These are phyloP conservation scores for Melanotaenia boesemani DNA, from an alignment of 2,797 vertebrate species.

Conservation along the genomic window DNA sequence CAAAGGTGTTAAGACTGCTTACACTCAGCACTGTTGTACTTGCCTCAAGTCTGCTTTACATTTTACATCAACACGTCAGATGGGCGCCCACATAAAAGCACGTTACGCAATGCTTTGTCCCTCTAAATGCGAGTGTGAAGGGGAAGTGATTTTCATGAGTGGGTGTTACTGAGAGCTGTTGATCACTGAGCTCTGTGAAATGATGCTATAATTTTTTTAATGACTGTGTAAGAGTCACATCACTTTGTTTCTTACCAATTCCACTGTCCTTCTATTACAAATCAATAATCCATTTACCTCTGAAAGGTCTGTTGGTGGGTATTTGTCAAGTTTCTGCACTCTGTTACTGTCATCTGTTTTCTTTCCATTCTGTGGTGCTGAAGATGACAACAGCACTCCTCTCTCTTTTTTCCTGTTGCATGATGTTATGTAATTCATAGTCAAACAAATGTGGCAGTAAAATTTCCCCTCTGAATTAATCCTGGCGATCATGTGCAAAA, in stretches of 20 bases:
- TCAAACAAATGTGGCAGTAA: slow-evolving; percentile 38
- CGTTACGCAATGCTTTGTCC: slow-evolving; percentile 52
- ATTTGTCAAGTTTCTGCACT: slow-evolving; percentile 19
- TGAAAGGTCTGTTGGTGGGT: not conserved
- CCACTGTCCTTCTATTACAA: slow-evolving; percentile 6
- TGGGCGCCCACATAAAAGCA: slow-evolving; percentile 12
- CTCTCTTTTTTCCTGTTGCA: slow-evolving; percentile 32
- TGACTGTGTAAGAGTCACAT: slow-evolving; percentile 4
- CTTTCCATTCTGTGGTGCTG: not conserved
- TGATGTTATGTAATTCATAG: slow-evolving; percentile 43
- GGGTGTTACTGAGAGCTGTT: slow-evolving; percentile 5
- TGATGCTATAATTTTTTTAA: slow-evolving; percentile 11
- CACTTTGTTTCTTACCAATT: not conserved
- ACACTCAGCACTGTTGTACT: not conserved
- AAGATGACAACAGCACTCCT: not conserved
- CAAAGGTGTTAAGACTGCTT: not conserved
- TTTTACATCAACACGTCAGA: slow-evolving; percentile 30
- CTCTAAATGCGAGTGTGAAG: slow-evolving; percentile 42
- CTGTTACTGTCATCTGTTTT: slow-evolving; percentile 50
- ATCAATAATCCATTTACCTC: not conserved
- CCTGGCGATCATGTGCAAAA: slow-evolving; percentile 32
- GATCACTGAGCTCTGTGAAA: slow-evolving; percentile 20
- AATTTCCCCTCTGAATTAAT: slow-evolving; percentile 25
- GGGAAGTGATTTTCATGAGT: slow-evolving; percentile 17
- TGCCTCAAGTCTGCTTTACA: slow-evolving; percentile 2